Base-by-base conservation (phyloP, 1,140 invertebrate species). In the Drosophila kepulauana region DNA sequence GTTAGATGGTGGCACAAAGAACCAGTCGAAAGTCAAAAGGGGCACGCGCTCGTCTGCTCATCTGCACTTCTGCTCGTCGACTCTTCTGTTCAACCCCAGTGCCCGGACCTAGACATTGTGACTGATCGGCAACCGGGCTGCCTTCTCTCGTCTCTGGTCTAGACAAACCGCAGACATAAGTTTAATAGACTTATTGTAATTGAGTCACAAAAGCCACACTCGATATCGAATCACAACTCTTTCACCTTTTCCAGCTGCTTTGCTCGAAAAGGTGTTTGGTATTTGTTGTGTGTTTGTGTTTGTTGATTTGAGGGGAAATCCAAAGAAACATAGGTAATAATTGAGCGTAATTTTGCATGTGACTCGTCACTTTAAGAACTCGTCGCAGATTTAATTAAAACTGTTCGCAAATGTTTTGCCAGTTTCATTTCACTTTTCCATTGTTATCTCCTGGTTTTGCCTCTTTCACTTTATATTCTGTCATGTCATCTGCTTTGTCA, bases 121-220 rank as follows among this genome's bases (percentile, higher is more conserved):
- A 86, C 78, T 75, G 82, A 85, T 86, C 82, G 78, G 38, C 52
- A 38, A 5, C 52, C 13, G 66, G 16, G 13, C 15, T 48, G 25
- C 56, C 45, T 28, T 54, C 45, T 61, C 20, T 33, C 5, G 28
- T 58, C 25, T 56, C 20, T 28, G 51, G 78, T 87, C 84, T 87
- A 87, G 82, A 88, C 84, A 61, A 57, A 67, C 68, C 76, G 62
- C 84, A 88, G 82, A 87, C 78, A 85, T 45, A 73, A 87, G 58
- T 88, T 89, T 88, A 88, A 88, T 88, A 88, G 84, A 88, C 84
- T 88, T 88, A 88, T 88, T 88, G 84, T 88, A 88, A 88, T 88
- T 88, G 85, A 88, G 85, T 89, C 85, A 89, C 84, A 89, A 88
- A 84, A 89, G 85, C 81, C 84, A 89, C 84, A 89, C 79, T 77